Evolutionary conservation across 2,113 vertebrate species (phyloP), one percentile per base, ranked within the genome.

Genomic region (Percopsis transmontana): DNA sequence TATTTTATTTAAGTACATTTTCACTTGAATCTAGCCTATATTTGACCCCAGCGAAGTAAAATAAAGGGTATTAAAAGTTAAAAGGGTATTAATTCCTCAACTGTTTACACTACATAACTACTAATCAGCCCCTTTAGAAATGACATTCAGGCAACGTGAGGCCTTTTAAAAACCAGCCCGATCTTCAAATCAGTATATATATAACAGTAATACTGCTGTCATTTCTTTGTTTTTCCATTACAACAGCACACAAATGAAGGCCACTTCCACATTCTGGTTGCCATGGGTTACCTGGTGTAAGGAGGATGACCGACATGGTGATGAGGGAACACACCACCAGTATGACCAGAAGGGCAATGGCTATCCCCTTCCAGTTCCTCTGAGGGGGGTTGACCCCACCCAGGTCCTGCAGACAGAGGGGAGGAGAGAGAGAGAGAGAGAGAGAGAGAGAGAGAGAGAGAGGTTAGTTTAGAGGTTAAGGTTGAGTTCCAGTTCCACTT

Each of bases 321-420:
- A 99, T 99, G 85, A 98, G 95, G 38, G 97, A 98, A 89, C 97
- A 99, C 72, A 99, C 97, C 86, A 94, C 94, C 89, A 99, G 90
- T 85, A 99, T 99, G 90, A 99, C 97, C 92, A 99, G 92, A 87
- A 99, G 90, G 66, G 97, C 97, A 75, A 99, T 98, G 69, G 96
- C 97, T 68, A 99, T 99, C 58, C 97, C 97, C 80, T 98, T 99
- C 97, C 97, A 98, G 93, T 99, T 98, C 91, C 95, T 95, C 93
- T 97, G 95, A 54, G 96, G 95, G 88, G 97, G 94, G 88, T 81
- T 96, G 79, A 90, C 94, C 86, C 94, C 96, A 84, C 94, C 93
- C 86, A 99, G 92, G 81, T 99, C 97, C 97, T 99, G 89, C 65
- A 93, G 63, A 83, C 61, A 88, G 4, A 73, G 7, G 51, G 18